Base-by-base conservation (phyloP, 2,113 vertebrate genomes). In the Gracilinanus agilis region DNA sequence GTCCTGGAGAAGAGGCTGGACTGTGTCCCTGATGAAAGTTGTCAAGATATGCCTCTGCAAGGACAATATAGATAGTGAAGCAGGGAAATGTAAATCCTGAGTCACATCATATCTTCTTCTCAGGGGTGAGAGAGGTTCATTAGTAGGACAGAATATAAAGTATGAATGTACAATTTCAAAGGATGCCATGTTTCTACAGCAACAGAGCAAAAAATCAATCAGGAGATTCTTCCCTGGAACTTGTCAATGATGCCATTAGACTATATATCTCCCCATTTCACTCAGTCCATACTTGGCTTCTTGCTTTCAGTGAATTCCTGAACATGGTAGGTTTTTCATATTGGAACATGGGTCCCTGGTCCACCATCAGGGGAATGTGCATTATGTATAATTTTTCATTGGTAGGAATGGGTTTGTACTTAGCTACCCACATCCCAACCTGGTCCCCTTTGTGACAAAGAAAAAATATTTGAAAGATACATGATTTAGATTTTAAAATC, bases 21-120 rank as follows among this genome's bases (percentile, higher is more conserved):
- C 88, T 93, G 3, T 56, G 91, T 97, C 93, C 94, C 96, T 96
- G 97, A 94, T 89, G 16, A 24, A 89, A 93, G 61, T 89, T 96
- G 96, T 95, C 96, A 97, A 91, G 96, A 92, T 90, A 27, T 95
- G 53, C 96, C 96, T 94, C 92, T 95, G 95, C 88, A 96, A 90
- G 90, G 92, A 55, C 34, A 88, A 9, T 55, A 24, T 92, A n/a
- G n/a, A 13, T 90, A 96, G 83, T 89, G 34, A 94, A 54, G 44
- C 90, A 83, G 44, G 25, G 16, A 54, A 54, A 91, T 83, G 67
- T 83, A 40, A 40, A 83, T 83, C 67, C 67, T 83, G 67, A 93
- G 56, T 92, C 83, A 92, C 44, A 94, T 95, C 56, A 44, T 53
- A 75, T 96, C 29, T 49, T 58, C 93, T 96, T 96, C 92, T 88